A percentile compares a stretch with the other conserved stretches of the same genome.
Evolutionary conservation across 2,113 vertebrate genomes (phyloP).

Genomic region (Pterocles gutturalis): DNA sequence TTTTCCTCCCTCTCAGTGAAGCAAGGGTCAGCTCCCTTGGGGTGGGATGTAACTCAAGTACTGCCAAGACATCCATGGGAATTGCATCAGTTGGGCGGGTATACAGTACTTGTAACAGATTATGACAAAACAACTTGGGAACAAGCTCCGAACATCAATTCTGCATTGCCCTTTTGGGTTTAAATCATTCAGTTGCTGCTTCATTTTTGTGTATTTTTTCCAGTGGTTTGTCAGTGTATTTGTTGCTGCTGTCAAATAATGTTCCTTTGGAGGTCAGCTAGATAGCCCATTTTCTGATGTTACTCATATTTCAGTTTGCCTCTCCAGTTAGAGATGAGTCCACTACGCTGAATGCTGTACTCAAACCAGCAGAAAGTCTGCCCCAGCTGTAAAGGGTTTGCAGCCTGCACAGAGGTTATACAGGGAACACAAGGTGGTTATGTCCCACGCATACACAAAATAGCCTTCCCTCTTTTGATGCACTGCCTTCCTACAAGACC

Average conservation of each 20-base stretch:
- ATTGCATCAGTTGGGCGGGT: conserved; percentile 13
- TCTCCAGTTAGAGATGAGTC: background rate
- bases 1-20: background rate
- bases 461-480: background rate
- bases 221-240: background rate
- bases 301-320: background rate
- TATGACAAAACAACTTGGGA: conserved; percentile 32
- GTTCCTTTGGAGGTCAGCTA: background rate
- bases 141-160: background rate
- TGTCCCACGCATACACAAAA: background rate
- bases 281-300: background rate
- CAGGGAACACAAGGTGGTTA: background rate
- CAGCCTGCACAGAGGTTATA: background rate
- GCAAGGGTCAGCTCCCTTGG: conserved; percentile 32
- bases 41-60: background rate
- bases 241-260: background rate
- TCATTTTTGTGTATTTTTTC: background rate
- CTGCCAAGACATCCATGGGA: conserved; percentile 44
- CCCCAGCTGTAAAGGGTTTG: background rate
- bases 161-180: background rate
- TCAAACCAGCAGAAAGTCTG: background rate
- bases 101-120: background rate
- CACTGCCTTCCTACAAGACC: background rate
- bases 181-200: background rate
- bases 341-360: no score